These are phyloP conservation scores for Eucriotettix oculatus DNA, from an alignment of 2,888 invertebrate genomes.

Conservation along the genomic window DNA sequence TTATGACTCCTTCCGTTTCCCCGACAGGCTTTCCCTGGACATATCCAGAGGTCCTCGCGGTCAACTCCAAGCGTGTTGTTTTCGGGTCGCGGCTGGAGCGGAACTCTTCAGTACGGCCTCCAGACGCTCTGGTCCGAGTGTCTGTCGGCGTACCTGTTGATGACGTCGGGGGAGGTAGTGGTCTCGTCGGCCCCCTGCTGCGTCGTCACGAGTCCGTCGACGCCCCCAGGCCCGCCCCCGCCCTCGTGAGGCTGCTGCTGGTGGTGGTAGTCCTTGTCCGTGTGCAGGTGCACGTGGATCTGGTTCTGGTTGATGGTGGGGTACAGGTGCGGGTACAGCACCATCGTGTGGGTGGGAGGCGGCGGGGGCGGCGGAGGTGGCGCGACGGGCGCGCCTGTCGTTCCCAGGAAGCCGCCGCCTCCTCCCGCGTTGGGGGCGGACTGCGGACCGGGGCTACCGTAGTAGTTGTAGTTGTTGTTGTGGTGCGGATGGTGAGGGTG, in stretches of 20 bases:
- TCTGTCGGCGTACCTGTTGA: slow-evolving; percentile 2
- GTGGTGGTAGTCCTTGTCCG: slow-evolving; percentile 1
- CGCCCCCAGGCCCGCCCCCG: neutral
- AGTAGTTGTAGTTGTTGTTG: slow-evolving; percentile 48
- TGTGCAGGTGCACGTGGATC: slow-evolving; percentile 66
- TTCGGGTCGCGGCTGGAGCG: neutral
- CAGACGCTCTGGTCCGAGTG: slow-evolving; percentile 20
- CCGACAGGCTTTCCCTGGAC: too few relatives aligned
- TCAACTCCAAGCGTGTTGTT: too few relatives aligned
- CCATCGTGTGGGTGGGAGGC: slow-evolving; percentile 48
- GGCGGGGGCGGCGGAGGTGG: slow-evolving; percentile 9
- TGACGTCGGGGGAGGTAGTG: neutral
- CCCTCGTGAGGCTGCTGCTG: slow-evolving; percentile 5
- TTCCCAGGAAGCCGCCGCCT: slow-evolving; percentile 23
- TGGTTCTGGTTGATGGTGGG: slow-evolving; percentile 77
- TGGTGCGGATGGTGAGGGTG: neutral
- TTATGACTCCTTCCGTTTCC: too few relatives aligned
- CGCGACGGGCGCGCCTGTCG: slow-evolving; percentile 20
- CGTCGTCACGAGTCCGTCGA: neutral
- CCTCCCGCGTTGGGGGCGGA: slow-evolving; percentile 34
- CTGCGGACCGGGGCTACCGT: slow-evolving; percentile 26
- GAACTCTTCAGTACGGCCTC: slow-evolving; percentile 19
- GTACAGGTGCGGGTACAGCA: slow-evolving; percentile 60
- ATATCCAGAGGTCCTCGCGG: too few relatives aligned
- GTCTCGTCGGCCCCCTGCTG: neutral